Base-by-base conservation (phyloP, 2,113 vertebrate species). In the Oreotrochilus melanogaster region DNA sequence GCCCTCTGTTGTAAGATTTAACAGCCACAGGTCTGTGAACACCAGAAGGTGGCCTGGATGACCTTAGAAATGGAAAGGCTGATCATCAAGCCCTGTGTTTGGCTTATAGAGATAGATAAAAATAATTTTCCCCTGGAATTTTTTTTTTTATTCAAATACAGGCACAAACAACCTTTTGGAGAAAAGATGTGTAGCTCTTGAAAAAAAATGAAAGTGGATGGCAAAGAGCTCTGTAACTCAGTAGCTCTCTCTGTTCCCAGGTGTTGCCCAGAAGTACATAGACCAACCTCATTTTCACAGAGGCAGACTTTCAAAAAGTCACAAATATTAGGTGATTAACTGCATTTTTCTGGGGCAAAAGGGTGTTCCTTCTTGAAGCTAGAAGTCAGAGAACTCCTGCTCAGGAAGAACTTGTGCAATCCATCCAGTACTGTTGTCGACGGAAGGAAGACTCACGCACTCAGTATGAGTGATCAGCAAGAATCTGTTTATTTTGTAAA, bases 201-300 rank as follows among this genome's bases (percentile, higher is more conserved):
- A 62, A 80, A 72, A 72, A 47, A 70, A 53, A 47, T 54, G 47
- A 47, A 69, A 18, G 18, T 65, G 43, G 23, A 24, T 8, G 9
- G 7, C 11, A 64, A 89, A 80, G 37, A 13, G 1, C 6, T 2
- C 9, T 72, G 66, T 30, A 5, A 24, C 35, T 72, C 53, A 16
- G 11, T 27, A 71, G 23, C 9, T n/a, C 25, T 43, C 10, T 66
- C 67, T 65, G 24, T 69, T 45, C 14, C 30, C 10, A 27, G 31
- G 53, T 45, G 18, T 19, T 64, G 25, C 25, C 66, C 28, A 13
- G 25, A 2, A 9, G 43, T 37, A 66, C 0, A 0, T 8, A 75
- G 64, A 53, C 7, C 11, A 30, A 42, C 39, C 18, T 76, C 21
- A 37, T 93, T 86, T 80, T 76, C 65, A 61, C 18, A 76, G 79